Base-by-base conservation (phyloP, 2,797 vertebrate genomes). In the Pteropus rufus region DNA sequence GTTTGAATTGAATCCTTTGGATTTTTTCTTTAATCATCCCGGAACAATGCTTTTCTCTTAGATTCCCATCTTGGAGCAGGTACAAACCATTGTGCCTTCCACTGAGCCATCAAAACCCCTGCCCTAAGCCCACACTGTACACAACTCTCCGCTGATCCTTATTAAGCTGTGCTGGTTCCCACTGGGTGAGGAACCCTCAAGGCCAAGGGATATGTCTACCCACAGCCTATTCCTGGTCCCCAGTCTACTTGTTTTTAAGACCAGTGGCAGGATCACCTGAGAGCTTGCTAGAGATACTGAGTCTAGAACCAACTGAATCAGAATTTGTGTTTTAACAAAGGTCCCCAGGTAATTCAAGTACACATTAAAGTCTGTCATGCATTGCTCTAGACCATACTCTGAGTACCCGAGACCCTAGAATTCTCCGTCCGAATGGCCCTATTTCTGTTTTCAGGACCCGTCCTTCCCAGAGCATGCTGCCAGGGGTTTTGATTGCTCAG, bases 11-110 rank as follows among this genome's bases (percentile, higher is more conserved):
- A 3, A 58, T 15, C 19, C 72, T 92, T 93, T 39, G 29, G 24
- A 70, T 93, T 97, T 92, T 97, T 49, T 56, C 67, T 98, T 97
- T 77, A 91, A 67, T 16, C 58, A 58, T 89, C 82, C 15, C 83
- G 26, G 88, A 94, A 79, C 36, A 96, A 81, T 65, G 46, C 79
- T 93, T 93, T 94, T 80, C 83, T 85, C 82, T 84, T 62, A 52
- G 81, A 83, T 75, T 87, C 34, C 3, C 94, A 21, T 2, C 14
- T 54, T 62, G 34, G 1, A 84, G 19, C 58, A 89, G 34, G 7
- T 46, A 88, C 52, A 95, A 73, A 36, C 7, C 31, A 49, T 31
- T 64, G 23, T 54, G 12, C 21, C 24, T 91, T 52, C 24, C 23
- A 56, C 4, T 52, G 11, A 39, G 83, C n/a, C 77, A 14, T 18